A percentile compares a stretch with the other conserved stretches of the same genome.
Conservation (phyloP, 2,113 vertebrate species). For the Dicaeum eximium region DNA sequence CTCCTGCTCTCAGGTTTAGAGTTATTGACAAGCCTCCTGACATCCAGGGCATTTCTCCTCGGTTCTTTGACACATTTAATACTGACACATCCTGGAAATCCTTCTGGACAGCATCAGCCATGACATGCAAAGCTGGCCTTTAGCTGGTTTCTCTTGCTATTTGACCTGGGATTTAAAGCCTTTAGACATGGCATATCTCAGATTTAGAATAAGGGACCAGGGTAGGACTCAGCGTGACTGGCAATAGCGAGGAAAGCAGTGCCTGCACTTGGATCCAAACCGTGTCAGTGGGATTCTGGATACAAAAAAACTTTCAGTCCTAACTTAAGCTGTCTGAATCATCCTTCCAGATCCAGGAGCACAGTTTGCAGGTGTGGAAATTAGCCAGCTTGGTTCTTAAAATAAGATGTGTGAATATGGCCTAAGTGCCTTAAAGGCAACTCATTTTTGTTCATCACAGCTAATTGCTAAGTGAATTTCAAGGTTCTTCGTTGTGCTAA, state of each 20-base stretch:
- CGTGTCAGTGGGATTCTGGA: neutral
- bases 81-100: slow-evolving; percentile 12
- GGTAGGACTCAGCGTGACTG: neutral
- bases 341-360: slow-evolving; percentile 34
- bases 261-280: neutral
- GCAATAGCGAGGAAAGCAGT: neutral
- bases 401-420: slow-evolving; percentile 56
- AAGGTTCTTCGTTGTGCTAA: slow-evolving; percentile 59
- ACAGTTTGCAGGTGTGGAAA: slow-evolving; percentile 52
- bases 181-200: neutral
- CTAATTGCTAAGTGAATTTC: slow-evolving; percentile 68
- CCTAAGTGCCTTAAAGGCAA: slow-evolving; percentile 56
- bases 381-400: slow-evolving; percentile 47
- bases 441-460: slow-evolving; percentile 63
- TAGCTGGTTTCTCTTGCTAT: slow-evolving; percentile 14
- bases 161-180: slow-evolving; percentile 40
- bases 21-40: neutral
- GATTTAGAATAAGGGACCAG: neutral
- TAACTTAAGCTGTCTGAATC: slow-evolving; percentile 49
- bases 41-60: neutral
- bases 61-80: neutral
- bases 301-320: slow-evolving; percentile 1
- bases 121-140: slow-evolving; percentile 26
- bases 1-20: neutral
- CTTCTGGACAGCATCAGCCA: neutral